Evolutionary conservation across 2,797 vertebrate genomes (phyloP), one percentile per base, ranked within the genome.

Genomic region (Alectoris magna): DNA sequence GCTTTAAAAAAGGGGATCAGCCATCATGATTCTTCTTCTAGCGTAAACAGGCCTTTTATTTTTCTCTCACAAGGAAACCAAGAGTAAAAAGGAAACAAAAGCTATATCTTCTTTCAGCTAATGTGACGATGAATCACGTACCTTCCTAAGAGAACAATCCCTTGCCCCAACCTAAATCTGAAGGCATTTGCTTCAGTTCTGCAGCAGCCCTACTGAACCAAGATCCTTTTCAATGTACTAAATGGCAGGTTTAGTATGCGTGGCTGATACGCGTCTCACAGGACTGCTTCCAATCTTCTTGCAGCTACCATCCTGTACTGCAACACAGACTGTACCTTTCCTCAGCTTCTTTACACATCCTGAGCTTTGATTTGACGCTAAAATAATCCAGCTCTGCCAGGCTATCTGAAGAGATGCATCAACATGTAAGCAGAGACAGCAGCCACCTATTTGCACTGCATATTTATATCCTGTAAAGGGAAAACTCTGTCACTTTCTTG

Each of bases 281-380:
- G 94, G 91, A 91, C 87, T 94, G 95, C 84, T 88, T 90, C 93
- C 83, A 77, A 81, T 93, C 88, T 92, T 94, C 84, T 36, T 92
- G 87, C 86, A 91, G 90, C 93, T 96, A 91, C 94, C 74, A 91
- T 87, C 82, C 91, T 90, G 63, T 72, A 84, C 93, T 91, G 93
- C 93, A 83, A 92, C 87, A 39, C 93, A 95, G 63, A 78, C 89
- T 88, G 82, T 95, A 89, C 91, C 93, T 96, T 92, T 96, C 93
- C 79, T 93, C 77, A 27, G 84, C 94, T 90, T 78, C 89, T 94
- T 95, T 94, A 90, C 53, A 77, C 92, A 91, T 51, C 8, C 89
- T 64, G 93, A 73, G 94, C 93, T 95, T 95, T 96, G 93, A 96
- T 93, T 96, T 95, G 94, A 95, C 63, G 64, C 89, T 88, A 95